Evolutionary conservation across 1,140 invertebrate genomes (phyloP).

Genomic region (Sycophaga agraensis): DNA sequence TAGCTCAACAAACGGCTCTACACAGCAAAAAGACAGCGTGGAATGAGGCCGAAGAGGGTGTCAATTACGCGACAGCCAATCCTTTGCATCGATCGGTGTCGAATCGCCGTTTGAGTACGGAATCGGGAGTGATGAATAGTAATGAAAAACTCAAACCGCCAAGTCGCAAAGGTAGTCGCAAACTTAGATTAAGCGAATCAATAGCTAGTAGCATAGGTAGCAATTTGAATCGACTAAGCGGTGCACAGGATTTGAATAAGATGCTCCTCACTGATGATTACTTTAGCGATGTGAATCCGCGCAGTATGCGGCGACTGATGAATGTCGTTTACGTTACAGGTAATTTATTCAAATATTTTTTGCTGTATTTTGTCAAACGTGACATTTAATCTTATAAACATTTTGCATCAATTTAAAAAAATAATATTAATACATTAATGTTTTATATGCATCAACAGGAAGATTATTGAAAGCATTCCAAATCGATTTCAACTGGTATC

Average conservation of each 20-base stretch:
- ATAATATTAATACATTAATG: too few species aligned
- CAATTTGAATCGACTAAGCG: constrained; percentile 75
- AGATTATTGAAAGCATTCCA: constrained; percentile 96
- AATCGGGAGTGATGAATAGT: constrained; percentile 72
- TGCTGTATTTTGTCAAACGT: neutral
- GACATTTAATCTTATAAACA: too few species aligned
- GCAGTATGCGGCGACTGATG: constrained; percentile 94
- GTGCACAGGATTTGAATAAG: constrained; percentile 74
- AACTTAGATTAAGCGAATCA: constrained; percentile 80
- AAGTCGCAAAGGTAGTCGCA: constrained; percentile 63
- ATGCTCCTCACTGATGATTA: constrained; percentile 93
- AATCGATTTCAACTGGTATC: constrained; percentile 99
- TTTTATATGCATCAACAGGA: too few species aligned
- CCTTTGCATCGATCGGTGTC: constrained; percentile 64
- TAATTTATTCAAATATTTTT: constrained; percentile 42
- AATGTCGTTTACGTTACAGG: constrained; percentile 96
- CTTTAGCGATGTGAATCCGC: constrained; percentile 95
- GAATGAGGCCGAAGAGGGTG: constrained; percentile 58
- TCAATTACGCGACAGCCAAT: constrained; percentile 52
- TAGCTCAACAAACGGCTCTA: constrained; percentile 78
- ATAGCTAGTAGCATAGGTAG: constrained; percentile 87
- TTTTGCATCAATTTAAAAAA: too few species aligned
- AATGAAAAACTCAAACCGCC: constrained; percentile 68
- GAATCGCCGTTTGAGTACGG: constrained; percentile 73
- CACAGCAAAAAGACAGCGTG: constrained; percentile 49